These are phyloP conservation scores for Parazoanthus swiftii DNA, from an alignment of 92 coral and sea anemone species.

Conservation along the genomic window DNA sequence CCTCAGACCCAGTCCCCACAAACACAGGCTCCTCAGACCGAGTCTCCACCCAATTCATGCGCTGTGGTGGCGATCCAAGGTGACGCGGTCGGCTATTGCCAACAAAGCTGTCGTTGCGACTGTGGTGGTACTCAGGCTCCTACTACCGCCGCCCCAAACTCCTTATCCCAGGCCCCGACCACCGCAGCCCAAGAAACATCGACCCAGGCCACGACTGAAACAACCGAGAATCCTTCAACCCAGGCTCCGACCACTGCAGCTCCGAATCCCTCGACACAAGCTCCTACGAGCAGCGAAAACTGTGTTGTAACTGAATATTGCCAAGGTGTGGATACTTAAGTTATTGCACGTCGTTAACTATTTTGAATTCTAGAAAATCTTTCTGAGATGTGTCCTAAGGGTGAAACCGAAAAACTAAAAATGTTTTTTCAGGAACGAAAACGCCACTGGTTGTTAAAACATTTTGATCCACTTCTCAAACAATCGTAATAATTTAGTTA, in stretches of 20 bases:
- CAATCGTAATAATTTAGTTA: too few relatives aligned
- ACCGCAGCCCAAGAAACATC: not conserved
- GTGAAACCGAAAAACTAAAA: not conserved
- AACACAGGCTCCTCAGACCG: constrained; percentile 3
- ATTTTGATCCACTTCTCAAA: too few relatives aligned
- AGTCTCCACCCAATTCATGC: not conserved
- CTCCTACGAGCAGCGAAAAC: not conserved
- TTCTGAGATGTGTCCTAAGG: not conserved
- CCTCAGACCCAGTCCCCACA: not conserved
- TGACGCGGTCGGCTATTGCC: constrained; percentile 10
- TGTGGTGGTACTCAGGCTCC: not conserved
- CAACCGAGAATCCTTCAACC: constrained; percentile 21
- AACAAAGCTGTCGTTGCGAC: constrained; percentile 10
- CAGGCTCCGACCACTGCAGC: not conserved
- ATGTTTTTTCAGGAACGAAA: too few relatives aligned
- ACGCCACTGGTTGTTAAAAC: too few relatives aligned
- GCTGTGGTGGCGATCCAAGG: not conserved
- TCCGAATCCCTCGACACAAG: not conserved
- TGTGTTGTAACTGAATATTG: constrained; percentile 2
- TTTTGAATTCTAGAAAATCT: not conserved
- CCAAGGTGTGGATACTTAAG: not conserved
- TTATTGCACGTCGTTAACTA: not conserved
- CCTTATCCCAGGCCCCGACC: not conserved
- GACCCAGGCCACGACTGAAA: constrained; percentile 3
- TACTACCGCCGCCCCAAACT: not conserved